These are phyloP conservation scores for Acinonyx jubatus DNA, from an alignment of 2,113 vertebrate genomes.

Conservation along the genomic window DNA sequence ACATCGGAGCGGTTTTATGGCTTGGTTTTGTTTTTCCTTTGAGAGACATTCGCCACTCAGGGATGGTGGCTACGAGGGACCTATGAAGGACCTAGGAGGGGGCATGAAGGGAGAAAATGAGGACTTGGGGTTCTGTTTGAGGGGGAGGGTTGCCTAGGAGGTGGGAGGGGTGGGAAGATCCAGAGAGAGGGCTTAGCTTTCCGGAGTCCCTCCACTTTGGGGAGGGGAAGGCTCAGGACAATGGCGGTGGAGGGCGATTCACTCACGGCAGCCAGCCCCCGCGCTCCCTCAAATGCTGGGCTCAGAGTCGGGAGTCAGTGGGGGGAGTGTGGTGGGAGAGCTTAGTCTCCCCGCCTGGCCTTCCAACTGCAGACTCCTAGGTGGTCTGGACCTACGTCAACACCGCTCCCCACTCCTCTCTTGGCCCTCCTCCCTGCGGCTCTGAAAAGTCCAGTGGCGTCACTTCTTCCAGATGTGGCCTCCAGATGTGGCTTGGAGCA, in stretches of 20 bases:
- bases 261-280: not conserved
- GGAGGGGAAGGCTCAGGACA: not conserved
- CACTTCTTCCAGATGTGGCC: conserved; percentile 71
- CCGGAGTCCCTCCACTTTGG: not conserved
- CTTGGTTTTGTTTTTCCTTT: conserved; percentile 42
- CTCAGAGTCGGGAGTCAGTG: not conserved
- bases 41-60: conserved; percentile 32
- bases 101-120: not conserved
- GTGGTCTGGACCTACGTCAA: conserved; percentile 68
- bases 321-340: not conserved
- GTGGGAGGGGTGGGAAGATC: not conserved
- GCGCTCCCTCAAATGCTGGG: not conserved
- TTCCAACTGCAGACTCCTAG: conserved; percentile 57
- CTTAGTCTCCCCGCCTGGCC: not conserved
- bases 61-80: not conserved
- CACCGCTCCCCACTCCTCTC: not conserved
- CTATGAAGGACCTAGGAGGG: not conserved
- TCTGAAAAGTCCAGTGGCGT: conserved; percentile 56
- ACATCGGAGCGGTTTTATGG: conserved; percentile 23
- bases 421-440: not conserved
- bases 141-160: not conserved
- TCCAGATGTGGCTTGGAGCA: conserved; percentile 71
- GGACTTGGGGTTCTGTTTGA: not conserved
- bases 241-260: not conserved
- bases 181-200: not conserved